Evolutionary conservation across 2,797 vertebrate genomes (phyloP).

Genomic region (Steatocranus sp.): DNA sequence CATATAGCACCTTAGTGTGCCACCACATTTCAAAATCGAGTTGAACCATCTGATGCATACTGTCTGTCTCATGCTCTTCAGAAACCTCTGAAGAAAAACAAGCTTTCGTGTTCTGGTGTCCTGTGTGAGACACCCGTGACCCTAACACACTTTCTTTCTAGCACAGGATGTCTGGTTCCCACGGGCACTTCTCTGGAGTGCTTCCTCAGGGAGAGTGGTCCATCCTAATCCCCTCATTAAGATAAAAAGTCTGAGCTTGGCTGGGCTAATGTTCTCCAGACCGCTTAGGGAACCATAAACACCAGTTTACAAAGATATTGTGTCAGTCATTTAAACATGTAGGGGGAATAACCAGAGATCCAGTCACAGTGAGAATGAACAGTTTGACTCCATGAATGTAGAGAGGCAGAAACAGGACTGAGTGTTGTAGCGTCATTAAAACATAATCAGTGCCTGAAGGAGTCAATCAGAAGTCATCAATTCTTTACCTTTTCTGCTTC

Average conservation of each 20-base stretch:
- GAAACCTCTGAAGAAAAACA: background rate
- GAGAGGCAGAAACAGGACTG: background rate
- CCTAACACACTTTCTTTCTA: background rate
- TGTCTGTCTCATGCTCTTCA: background rate
- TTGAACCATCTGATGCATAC: background rate
- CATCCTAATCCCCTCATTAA: background rate
- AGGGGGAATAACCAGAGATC: background rate
- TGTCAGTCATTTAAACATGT: background rate
- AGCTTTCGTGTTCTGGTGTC: background rate
- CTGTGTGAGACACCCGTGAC: background rate
- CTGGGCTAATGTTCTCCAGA: background rate
- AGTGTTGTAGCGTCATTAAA: conserved; percentile 18
- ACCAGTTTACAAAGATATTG: background rate
- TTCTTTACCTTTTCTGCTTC: background rate
- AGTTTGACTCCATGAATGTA: background rate
- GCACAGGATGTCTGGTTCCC: background rate
- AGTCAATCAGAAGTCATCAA: background rate
- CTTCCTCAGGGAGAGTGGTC: background rate
- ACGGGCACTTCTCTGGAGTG: background rate
- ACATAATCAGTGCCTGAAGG: background rate
- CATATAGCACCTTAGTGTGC: background rate
- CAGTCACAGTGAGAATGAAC: background rate
- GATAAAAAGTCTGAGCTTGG: background rate
- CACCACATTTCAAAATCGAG: background rate
- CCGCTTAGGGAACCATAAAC: background rate